Conservation (phyloP, 2,888 invertebrate species). For the Melikaiella ostensackeni region DNA sequence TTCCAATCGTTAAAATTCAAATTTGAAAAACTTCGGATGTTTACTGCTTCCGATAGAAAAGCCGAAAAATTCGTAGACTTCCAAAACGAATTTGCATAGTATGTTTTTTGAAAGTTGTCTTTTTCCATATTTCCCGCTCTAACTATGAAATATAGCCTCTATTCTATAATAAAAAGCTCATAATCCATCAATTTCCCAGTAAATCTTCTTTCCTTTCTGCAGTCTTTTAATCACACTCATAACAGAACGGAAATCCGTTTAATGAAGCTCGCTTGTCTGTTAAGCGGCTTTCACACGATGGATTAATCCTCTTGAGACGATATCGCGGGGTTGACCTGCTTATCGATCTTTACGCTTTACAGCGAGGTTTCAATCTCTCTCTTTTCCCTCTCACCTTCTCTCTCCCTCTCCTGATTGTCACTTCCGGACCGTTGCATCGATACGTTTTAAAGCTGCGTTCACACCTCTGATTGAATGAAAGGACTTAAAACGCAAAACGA, state of each 20-base stretch:
- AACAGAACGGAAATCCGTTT: constrained; percentile 26
- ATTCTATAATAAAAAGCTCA: background rate
- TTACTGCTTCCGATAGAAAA: too few species aligned
- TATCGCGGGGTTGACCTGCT: constrained; percentile 63
- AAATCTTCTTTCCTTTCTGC: background rate
- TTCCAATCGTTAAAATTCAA: too few species aligned
- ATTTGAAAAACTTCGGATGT: too few species aligned
- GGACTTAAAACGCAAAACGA: constrained; percentile 16
- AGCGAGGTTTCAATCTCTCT: constrained; percentile 63
- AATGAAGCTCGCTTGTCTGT: constrained; percentile 47
- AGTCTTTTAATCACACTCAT: background rate
- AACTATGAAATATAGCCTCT: background rate
- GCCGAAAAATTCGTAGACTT: too few species aligned
- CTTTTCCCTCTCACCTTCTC: constrained; percentile 22
- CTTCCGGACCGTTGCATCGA: constrained; percentile 66
- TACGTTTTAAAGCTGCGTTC: constrained; percentile 61
- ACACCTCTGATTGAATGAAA: constrained; percentile 48
- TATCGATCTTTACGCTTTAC: constrained; percentile 60
- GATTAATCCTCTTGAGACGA: constrained; percentile 42
- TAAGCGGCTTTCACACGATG: constrained; percentile 58
- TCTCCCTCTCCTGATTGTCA: constrained; percentile 57
- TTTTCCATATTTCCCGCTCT: background rate
- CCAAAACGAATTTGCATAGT: too few species aligned
- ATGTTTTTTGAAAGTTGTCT: too few species aligned
- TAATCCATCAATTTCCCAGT: background rate